Conservation (phyloP, 1,140 invertebrate genomes). For the Zaprionus davidi region DNA sequence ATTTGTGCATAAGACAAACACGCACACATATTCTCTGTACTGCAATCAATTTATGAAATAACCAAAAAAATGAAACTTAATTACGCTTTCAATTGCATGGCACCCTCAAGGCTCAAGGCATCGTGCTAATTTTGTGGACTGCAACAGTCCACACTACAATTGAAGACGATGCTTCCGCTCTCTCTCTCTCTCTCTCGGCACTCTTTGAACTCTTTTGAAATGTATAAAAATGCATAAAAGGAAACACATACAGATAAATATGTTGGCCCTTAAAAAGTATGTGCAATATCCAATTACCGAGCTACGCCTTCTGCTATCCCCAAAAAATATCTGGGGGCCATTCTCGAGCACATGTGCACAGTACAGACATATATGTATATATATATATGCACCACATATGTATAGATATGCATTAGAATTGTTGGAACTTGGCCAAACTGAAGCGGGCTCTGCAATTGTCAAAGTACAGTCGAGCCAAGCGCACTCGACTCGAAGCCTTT, state of each 20-base stretch:
- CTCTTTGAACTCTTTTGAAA: background rate
- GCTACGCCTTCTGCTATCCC: background rate
- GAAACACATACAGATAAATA: conserved; percentile 2
- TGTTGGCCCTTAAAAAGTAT: conserved; percentile 5
- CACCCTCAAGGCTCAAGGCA: background rate
- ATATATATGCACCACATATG: background rate
- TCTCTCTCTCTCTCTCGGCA: background rate
- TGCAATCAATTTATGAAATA: background rate
- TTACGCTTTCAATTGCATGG: background rate
- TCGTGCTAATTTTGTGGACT: background rate
- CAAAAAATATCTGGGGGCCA: conserved; percentile 6
- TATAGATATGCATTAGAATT: conserved; percentile 26
- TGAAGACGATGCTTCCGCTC: background rate
- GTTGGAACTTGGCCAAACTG: conserved; percentile 28
- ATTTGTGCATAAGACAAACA: background rate
- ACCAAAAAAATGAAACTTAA: background rate
- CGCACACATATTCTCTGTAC: background rate
- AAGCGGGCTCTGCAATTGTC: conserved; percentile 25
- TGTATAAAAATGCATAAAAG: background rate
- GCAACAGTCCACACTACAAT: background rate
- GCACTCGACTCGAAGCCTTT: conserved; percentile 1
- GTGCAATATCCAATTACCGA: conserved; percentile 10
- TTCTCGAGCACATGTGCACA: background rate
- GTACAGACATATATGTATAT: background rate
- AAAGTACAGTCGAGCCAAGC: conserved; percentile 18